Evolutionary conservation across 53 echinoderm and acorn worm genomes (phyloP).

Genomic region (Paelopatides confundens): DNA sequence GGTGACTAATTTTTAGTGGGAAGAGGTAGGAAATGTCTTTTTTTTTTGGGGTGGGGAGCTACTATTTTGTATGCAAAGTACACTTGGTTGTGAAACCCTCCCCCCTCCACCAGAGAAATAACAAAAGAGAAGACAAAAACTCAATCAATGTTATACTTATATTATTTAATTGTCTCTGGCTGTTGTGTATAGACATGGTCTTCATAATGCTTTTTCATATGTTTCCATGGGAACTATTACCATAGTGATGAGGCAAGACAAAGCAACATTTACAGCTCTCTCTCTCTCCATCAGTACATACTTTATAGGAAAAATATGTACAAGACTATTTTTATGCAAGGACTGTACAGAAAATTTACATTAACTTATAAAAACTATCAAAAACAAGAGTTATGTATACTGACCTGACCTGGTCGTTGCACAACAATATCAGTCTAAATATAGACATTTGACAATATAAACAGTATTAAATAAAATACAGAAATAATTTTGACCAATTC

Average conservation of each 20-base stretch:
- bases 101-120: no score
- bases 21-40: no score
- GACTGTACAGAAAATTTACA: constrained; percentile 30
- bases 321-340: background rate
- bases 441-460: background rate
- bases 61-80: no score
- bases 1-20: no score
- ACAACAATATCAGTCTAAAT: background rate
- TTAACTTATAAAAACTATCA: constrained; percentile 11
- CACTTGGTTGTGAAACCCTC: no score
- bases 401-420: background rate
- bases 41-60: no score
- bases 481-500: no score
- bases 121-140: no score
- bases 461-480: background rate
- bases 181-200: background rate
- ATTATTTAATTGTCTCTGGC: background rate
- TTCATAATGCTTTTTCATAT: background rate
- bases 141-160: background rate
- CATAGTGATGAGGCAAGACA: constrained; percentile 39
- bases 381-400: background rate
- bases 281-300: constrained; percentile 1
- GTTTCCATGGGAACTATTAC: background rate
- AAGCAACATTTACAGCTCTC: constrained; percentile 6
- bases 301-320: constrained; percentile 11